phyloP scores from a whole-genome alignment of 2,888 invertebrate species.

The Acanthosepion pharaonis region DNA sequence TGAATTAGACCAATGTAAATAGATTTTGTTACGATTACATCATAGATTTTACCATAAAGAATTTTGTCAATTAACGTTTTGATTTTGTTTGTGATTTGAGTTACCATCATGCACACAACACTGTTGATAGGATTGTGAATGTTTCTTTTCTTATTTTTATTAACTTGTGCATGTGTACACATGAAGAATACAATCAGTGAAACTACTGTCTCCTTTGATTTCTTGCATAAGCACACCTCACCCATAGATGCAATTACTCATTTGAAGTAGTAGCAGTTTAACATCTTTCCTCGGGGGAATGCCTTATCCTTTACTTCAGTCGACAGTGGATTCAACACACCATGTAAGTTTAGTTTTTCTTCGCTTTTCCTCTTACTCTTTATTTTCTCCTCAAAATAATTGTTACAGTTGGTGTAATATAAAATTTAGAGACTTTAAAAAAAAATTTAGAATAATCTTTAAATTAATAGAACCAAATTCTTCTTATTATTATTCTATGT shows the following conservation, averaged over 20 bases:
- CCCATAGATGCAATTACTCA: slow-evolving; percentile 33
- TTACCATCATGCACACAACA: neutral
- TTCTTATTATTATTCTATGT: too few relatives aligned
- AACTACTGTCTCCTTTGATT: neutral
- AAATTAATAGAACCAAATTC: too few relatives aligned
- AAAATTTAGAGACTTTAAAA: neutral
- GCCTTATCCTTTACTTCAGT: neutral
- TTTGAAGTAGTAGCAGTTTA: neutral
- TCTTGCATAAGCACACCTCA: neutral
- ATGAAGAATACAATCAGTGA: slow-evolving; percentile 33
- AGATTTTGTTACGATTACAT: neutral
- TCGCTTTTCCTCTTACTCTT: neutral
- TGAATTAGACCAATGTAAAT: neutral
- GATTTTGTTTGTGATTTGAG: neutral
- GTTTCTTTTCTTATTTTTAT: neutral
- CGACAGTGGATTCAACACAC: neutral
- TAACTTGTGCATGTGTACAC: neutral
- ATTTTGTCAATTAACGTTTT: neutral
- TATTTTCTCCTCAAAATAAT: neutral
- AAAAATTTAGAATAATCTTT: neutral
- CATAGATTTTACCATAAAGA: neutral
- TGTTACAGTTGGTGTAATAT: neutral
- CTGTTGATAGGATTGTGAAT: neutral
- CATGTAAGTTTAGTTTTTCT: slow-evolving; percentile 33
- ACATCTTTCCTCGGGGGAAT: neutral